Evolutionary conservation across 2,113 vertebrate genomes (phyloP).

Genomic region (Calcarius ornatus): DNA sequence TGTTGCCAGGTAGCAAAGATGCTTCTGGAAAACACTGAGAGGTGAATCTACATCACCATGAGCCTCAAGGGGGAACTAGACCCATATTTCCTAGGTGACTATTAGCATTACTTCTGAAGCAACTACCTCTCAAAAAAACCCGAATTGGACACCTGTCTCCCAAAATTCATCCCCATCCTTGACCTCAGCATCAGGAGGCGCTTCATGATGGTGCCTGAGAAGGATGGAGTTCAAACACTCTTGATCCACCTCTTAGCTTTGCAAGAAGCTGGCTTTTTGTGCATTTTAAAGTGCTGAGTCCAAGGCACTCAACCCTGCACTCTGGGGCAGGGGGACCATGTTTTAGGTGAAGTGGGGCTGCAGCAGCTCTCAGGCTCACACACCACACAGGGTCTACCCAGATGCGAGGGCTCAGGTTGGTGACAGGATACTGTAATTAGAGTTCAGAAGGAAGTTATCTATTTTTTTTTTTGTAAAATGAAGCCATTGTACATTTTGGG

Average conservation of each 20-base stretch:
- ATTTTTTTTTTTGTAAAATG: not conserved
- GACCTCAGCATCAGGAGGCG: not conserved
- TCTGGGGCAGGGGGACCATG: not conserved
- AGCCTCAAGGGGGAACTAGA: not conserved
- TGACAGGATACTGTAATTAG: not conserved
- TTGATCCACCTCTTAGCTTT: not conserved
- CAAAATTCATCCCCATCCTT: not conserved
- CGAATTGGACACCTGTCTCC: not conserved
- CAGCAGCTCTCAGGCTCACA: accelerated
- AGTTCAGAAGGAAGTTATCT: not conserved
- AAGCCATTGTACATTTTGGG: not conserved
- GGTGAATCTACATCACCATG: accelerated
- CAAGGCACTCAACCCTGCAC: not conserved
- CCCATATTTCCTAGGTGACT: not conserved
- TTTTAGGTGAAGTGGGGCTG: not conserved
- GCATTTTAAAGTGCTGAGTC: not conserved
- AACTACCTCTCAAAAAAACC: not conserved
- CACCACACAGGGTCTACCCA: accelerated
- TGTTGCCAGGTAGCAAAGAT: not conserved
- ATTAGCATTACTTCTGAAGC: not conserved
- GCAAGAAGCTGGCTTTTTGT: accelerated
- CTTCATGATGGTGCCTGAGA: not conserved
- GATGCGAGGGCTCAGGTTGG: not conserved
- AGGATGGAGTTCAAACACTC: not conserved
- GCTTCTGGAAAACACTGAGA: not conserved